Evolutionary conservation across 2,888 invertebrate species (phyloP).

Genomic region (Baccha elongata): DNA sequence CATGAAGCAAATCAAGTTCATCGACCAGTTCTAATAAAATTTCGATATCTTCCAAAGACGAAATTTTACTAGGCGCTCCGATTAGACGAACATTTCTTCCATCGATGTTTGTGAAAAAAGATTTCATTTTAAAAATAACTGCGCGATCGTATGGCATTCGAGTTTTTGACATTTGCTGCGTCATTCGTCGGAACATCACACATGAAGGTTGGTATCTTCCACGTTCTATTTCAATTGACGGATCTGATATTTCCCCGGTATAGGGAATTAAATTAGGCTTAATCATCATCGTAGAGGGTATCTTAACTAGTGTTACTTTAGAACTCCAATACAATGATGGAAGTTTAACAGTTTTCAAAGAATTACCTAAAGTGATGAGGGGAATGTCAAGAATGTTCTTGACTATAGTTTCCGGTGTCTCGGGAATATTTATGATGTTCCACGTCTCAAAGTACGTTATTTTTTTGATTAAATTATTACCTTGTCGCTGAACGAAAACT

Average conservation of each 20-base stretch:
- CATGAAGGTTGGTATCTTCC: slow-evolving; percentile 81
- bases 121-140: slow-evolving; percentile 82
- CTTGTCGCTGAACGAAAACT: slow-evolving; percentile 79
- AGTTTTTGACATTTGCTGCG: slow-evolving; percentile 76
- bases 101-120: slow-evolving; percentile 81
- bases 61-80: slow-evolving; percentile 81
- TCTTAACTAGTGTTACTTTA: slow-evolving; percentile 80
- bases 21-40: slow-evolving; percentile 82
- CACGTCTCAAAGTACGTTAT: slow-evolving; percentile 82
- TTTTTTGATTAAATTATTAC: slow-evolving; percentile 81
- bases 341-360: slow-evolving; percentile 77
- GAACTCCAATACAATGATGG: slow-evolving; percentile 80
- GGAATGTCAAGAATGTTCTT: slow-evolving; percentile 79
- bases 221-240: slow-evolving; percentile 80
- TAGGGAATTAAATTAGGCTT: slow-evolving; percentile 78
- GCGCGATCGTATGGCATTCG: slow-evolving; percentile 81
- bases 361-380: slow-evolving; percentile 80
- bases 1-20: slow-evolving; percentile 79
- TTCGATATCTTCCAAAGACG: slow-evolving; percentile 80
- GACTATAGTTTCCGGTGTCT: slow-evolving; percentile 75
- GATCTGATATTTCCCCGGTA: slow-evolving; percentile 80
- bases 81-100: slow-evolving; percentile 81
- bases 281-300: slow-evolving; percentile 76
- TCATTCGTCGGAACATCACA: slow-evolving; percentile 81
- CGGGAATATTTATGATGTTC: slow-evolving; percentile 81